Base-by-base conservation (phyloP, 2,888 invertebrate species). In the Polymixis lichenea region DNA sequence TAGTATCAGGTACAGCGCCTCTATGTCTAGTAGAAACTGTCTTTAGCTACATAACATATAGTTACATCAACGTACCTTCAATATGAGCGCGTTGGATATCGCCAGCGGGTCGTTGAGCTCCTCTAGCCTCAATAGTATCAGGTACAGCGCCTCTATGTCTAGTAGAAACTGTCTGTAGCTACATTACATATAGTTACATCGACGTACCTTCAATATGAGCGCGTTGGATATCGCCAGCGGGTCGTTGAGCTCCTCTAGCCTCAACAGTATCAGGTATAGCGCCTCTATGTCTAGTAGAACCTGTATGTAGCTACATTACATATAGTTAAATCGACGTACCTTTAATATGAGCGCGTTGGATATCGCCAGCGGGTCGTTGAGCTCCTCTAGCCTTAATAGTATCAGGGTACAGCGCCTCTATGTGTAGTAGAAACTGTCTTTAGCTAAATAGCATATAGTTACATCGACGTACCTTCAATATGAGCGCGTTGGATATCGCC, bases 281-380 rank as follows among this genome's bases (percentile, higher is more conserved):
- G 98, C 98, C 94, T 99, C 99, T 80, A 99, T 98, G 91, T 99
- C 98, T 64, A 99, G 95, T 8, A 99, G 96, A n/a, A 99, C 95
- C 90, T 98, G 98, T 73, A 3, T 38, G 38, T 38, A 38, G 38
- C 38, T 38, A 38, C 38, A 38, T 38, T 5, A 38, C 6, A 38
- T 6, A 38, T 38, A 38, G 38, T 38, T 38, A 38, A 5, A 38
- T 5, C 3, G 6, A 38, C 38, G 38, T 89, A 97, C 97, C 94
- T 97, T 97, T 72, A 97, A 92, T 89, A 97, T 95, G 22, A 98
- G 97, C 86, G 97, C 97, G 80, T 98, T 98, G 68, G 97, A 97
- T 89, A 98, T 97, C 17, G 98, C 98, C 84, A 98, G 91, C 0
- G 98, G 98, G 91, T 98, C 99, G 80, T 98, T 98, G 19, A 98